A percentile compares a stretch with the other conserved stretches of the same genome.
These are phyloP conservation scores for Autographa pulchrina DNA, from an alignment of 2,888 invertebrate species.

Conservation along the genomic window DNA sequence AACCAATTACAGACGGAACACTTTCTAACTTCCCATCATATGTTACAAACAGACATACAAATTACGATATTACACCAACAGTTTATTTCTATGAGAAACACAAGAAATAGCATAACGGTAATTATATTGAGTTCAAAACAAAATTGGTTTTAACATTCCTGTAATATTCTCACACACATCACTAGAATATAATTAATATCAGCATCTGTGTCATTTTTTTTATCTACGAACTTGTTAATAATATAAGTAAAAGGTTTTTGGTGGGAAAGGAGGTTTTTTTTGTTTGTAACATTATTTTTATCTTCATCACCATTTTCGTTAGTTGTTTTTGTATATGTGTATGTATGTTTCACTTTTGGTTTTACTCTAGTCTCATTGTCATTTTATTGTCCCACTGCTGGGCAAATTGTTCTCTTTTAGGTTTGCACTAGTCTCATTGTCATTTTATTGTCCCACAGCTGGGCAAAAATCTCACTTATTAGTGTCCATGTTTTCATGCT, in stretches of 20 bases:
- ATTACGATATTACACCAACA: conserved; percentile 33
- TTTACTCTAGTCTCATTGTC: background rate
- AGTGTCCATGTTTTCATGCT: background rate
- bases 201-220: conserved; percentile 51
- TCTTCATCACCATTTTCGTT: no score
- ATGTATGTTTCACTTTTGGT: background rate
- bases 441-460: background rate
- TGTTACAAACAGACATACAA: conserved; percentile 24
- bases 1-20: background rate
- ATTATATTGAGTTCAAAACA: conserved; percentile 43
- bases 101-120: conserved; percentile 45
- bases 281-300: no score
- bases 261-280: conserved; percentile 6
- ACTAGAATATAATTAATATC: conserved; percentile 50
- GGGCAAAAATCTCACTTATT: background rate
- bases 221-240: conserved; percentile 41
- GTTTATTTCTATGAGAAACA: conserved; percentile 48
- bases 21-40: background rate
- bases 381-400: background rate
- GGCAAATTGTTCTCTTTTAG: no score
- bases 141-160: conserved; percentile 52
- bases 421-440: background rate
- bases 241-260: conserved; percentile 34
- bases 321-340: background rate
- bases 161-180: conserved; percentile 56